Conservation (phyloP, 2,888 invertebrate species). For the Leptopterna dolabrata region DNA sequence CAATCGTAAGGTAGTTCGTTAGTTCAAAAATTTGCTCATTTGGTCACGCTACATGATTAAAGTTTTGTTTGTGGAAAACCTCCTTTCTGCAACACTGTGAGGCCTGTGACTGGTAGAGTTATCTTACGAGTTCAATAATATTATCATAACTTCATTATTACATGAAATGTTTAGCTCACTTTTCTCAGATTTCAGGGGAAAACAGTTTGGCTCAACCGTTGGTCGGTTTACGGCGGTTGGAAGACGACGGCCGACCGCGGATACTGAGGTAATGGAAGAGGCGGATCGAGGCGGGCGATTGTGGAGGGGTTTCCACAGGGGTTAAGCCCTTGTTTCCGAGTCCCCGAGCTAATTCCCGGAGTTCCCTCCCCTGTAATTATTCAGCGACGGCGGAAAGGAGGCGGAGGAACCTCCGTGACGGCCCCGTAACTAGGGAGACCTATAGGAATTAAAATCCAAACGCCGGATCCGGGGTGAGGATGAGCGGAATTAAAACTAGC, state of each 20-base stretch:
- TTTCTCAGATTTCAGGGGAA: background rate
- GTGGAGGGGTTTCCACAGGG: background rate
- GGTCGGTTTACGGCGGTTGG: background rate
- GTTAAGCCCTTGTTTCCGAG: background rate
- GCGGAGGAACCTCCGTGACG: background rate
- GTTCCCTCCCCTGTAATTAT: background rate
- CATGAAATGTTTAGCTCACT: background rate
- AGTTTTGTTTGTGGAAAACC: no score
- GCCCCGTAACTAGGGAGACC: background rate
- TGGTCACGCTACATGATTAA: no score
- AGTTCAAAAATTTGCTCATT: no score
- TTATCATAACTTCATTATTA: no score
- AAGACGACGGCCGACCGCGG: background rate
- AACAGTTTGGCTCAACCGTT: background rate
- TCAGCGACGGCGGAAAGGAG: background rate
- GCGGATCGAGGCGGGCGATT: background rate
- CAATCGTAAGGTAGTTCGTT: no score
- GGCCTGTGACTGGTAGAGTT: no score
- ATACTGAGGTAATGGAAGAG: background rate
- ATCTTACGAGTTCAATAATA: no score
- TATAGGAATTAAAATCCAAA: slow-evolving; percentile 7
- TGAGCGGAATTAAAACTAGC: slow-evolving; percentile 3
- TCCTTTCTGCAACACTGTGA: no score
- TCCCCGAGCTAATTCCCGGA: background rate
- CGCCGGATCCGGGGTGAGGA: background rate